Percentiles rank a stretch among this genome's conserved stretches.
Evolutionary conservation across 2,113 vertebrate genomes (phyloP).

Genomic region (Chamaea fasciata): DNA sequence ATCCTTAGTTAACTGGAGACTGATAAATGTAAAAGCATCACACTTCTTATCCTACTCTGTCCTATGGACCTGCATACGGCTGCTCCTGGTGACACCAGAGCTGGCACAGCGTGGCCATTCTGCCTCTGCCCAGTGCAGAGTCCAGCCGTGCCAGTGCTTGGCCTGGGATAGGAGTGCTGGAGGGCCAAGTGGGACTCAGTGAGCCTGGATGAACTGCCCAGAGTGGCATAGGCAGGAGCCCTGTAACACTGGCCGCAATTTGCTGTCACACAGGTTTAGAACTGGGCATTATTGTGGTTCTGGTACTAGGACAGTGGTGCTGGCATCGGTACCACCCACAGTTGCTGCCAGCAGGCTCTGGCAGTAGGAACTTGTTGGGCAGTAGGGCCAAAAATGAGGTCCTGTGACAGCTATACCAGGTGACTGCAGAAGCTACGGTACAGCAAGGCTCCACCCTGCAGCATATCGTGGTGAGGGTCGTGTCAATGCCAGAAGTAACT

Average conservation of each 20-base stretch:
- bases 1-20: not conserved
- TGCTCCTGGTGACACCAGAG: not conserved
- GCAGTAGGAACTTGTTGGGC: not conserved
- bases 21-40: not conserved
- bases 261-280: not conserved
- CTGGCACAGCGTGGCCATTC: not conserved
- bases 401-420: not conserved
- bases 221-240: not conserved
- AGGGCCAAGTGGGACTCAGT: not conserved
- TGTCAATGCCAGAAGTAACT: not conserved
- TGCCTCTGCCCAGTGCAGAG: not conserved
- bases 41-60: not conserved
- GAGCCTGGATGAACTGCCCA: not conserved
- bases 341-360: not conserved
- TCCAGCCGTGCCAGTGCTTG: fast-evolving
- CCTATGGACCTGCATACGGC: fast-evolving
- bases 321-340: not conserved
- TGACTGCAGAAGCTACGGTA: not conserved
- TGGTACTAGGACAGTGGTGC: not conserved
- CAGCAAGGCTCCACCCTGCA: not conserved
- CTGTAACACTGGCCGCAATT: not conserved
- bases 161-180: not conserved
- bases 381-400: not conserved
- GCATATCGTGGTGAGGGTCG: not conserved
- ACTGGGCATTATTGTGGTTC: not conserved